phyloP scores from a whole-genome alignment of 2,797 vertebrate genomes.

The Tiaroga cobitis region DNA sequence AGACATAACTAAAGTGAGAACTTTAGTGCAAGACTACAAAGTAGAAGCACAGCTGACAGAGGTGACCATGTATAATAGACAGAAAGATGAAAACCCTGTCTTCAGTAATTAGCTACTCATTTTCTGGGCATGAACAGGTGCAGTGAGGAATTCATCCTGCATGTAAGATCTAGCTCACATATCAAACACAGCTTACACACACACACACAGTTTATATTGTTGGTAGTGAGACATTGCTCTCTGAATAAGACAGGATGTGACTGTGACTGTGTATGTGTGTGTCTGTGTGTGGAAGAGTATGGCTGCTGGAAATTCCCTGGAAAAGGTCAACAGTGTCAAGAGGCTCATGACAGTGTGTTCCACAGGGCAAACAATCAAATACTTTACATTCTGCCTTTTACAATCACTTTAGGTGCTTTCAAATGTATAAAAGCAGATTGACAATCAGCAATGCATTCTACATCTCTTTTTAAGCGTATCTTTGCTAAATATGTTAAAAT shows the following conservation, averaged over 20 bases:
- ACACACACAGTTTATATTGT: background rate
- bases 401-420: background rate
- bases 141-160: conserved; percentile 16
- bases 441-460: background rate
- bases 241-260: background rate
- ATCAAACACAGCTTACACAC: background rate
- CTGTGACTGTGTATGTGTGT: background rate
- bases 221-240: background rate
- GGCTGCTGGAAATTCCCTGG: conserved; percentile 16
- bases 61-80: background rate
- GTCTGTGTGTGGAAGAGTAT: background rate
- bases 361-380: conserved; percentile 19
- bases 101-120: background rate
- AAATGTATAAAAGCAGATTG: background rate
- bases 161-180: background rate
- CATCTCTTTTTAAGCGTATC: background rate
- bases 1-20: background rate
- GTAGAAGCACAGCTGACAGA: background rate
- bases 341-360: background rate
- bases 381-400: conserved; percentile 26
- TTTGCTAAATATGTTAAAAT: background rate
- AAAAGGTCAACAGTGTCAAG: conserved; percentile 22
- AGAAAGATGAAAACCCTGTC: background rate
- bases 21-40: background rate
- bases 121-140: conserved; percentile 40